Evolutionary conservation across 2,888 invertebrate species (phyloP), one percentile per base, ranked within the genome.

Genomic region (Lycia hirtaria): DNA sequence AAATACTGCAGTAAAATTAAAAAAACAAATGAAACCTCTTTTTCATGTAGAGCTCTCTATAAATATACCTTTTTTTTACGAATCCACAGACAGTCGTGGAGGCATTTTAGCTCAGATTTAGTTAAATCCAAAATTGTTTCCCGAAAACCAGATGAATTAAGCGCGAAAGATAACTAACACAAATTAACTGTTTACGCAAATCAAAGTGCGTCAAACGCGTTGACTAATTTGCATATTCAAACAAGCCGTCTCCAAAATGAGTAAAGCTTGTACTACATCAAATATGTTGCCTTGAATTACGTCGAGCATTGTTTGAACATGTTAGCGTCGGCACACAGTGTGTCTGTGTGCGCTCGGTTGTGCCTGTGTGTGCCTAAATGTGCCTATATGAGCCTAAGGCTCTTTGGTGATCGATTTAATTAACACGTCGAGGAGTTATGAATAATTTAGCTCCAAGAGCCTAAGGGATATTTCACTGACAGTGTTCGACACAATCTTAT

Each of bases 321-420:
- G 44, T 41, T 22, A 30, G 38, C 22, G 26, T 30, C 20, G 24
- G 43, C 41, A 26, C 26, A 26, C 41, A n/a, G 12, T 22, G 24
- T 28, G 19, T 7, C 10, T 48, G 6, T 26, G 15, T 47, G 22
- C 26, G 35, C n/a, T 7, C n/a, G 37, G 1, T 7, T 17, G 17
- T 17, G 26, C 20, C 4, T 37, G 47, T 24, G 10, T 47, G 37
- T 48, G 37, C 15, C 24, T 48, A n/a, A 15, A 19, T 49, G 38
- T 24, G 35, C 14, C 10, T 26, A 10, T 14, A 35, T 47, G 47
- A 17, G 35, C 35, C 47, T 41, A 35, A 14, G 35, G 50, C 24
- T n/a, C 40, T 15, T 19, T 35, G n/a, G 49, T 52, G 54, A 64
- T 64, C 64, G 58, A 64, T 64, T 56, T 56, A 51, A 56, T 56